Conservation (phyloP, 2,888 invertebrate species). For the Acleris sparsana region DNA sequence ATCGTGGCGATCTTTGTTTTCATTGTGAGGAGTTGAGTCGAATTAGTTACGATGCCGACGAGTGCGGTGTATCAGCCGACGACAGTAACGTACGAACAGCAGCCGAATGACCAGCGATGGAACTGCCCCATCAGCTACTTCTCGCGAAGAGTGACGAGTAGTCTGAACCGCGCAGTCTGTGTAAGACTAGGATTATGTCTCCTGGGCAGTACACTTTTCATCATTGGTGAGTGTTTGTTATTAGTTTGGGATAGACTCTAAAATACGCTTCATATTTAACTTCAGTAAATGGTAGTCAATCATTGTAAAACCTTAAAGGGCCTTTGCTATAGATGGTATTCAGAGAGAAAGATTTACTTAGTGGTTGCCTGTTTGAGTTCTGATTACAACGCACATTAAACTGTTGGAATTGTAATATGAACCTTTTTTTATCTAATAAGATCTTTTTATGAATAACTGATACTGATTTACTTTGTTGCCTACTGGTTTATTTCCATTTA, state of each 20-base stretch:
- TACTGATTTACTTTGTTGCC: no score
- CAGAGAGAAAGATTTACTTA: no score
- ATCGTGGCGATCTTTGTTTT: constrained; percentile 37
- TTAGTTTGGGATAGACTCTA: not conserved
- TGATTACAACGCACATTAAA: no score
- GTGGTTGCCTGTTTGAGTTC: no score
- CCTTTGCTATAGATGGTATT: no score
- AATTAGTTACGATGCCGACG: constrained; percentile 83
- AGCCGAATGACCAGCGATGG: constrained; percentile 82
- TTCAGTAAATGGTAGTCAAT: no score
- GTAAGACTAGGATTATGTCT: constrained; percentile 71
- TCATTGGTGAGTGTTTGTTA: constrained; percentile 65
- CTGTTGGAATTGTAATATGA: no score
- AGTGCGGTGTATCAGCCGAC: constrained; percentile 91
- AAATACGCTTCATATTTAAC: no score
- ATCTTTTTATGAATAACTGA: no score
- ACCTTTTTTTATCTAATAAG: no score
- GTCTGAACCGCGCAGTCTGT: constrained; percentile 72
- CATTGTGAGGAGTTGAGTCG: constrained; percentile 38
- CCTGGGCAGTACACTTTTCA: constrained; percentile 70
- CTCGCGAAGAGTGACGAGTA: constrained; percentile 78
- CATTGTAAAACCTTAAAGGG: no score
- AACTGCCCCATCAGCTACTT: constrained; percentile 82
- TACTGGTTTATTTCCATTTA: no score
- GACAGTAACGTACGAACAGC: constrained; percentile 89